phyloP scores from a whole-genome alignment of 2,797 vertebrate species.

The Molossus molossus region DNA sequence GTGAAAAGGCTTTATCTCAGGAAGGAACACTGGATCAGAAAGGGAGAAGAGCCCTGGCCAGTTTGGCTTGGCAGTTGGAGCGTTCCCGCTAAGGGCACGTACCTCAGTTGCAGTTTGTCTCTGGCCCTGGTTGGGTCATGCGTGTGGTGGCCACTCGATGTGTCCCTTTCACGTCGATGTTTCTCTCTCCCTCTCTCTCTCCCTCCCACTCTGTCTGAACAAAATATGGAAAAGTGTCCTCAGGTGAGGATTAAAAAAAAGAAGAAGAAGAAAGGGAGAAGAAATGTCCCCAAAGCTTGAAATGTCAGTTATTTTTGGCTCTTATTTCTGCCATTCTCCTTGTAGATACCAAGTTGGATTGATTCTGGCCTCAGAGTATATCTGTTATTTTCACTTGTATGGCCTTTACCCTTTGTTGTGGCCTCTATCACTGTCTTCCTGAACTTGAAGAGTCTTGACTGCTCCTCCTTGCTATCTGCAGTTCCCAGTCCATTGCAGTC shows the following conservation, averaged over 20 bases:
- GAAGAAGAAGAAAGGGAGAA: not conserved
- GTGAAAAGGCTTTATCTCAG: constrained; percentile 16
- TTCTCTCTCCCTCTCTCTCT: too few relatives aligned
- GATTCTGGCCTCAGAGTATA: not conserved
- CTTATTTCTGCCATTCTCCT: not conserved
- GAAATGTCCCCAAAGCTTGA: not conserved
- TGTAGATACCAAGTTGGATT: not conserved
- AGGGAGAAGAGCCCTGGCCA: not conserved
- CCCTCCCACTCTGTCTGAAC: too few relatives aligned
- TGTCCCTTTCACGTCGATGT: too few relatives aligned
- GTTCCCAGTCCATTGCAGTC: not conserved
- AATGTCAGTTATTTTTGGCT: not conserved
- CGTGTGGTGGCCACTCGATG: too few relatives aligned
- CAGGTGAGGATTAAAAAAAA: too few relatives aligned
- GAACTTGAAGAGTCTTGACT: not conserved
- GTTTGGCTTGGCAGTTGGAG: too few relatives aligned
- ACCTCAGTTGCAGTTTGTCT: too few relatives aligned
- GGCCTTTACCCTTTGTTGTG: not conserved
- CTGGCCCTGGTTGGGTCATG: too few relatives aligned
- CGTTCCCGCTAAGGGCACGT: too few relatives aligned
- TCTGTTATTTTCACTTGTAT: not conserved
- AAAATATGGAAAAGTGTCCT: too few relatives aligned
- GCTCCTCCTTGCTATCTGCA: not conserved
- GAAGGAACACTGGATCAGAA: not conserved
- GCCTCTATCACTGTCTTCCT: not conserved